Conservation (phyloP, 1,140 invertebrate genomes). For the Anadara kagoshimensis region DNA sequence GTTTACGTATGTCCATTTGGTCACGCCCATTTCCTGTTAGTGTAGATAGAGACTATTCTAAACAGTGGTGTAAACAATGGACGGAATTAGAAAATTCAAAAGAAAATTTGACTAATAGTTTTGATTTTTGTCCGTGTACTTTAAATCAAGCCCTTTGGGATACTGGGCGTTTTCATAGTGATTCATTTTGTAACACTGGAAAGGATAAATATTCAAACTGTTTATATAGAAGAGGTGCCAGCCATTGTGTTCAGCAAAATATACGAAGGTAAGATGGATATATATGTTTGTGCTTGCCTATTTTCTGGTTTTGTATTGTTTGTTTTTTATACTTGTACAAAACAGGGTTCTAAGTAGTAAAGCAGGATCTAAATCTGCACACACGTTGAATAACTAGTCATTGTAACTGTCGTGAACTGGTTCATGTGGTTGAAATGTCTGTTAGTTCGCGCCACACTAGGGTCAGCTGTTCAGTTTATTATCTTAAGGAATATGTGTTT, state of each 20-base stretch:
- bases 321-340: too few relatives aligned
- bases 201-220: conserved; percentile 46
- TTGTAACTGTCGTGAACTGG: too few relatives aligned
- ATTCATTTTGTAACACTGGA: conserved; percentile 55
- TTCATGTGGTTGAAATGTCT: too few relatives aligned
- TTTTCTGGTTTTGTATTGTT: too few relatives aligned
- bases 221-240: conserved; percentile 53
- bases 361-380: too few relatives aligned
- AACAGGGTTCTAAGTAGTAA: too few relatives aligned
- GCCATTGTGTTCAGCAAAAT: conserved; percentile 54
- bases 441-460: too few relatives aligned
- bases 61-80: conserved; percentile 56
- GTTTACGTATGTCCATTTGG: conserved; percentile 54
- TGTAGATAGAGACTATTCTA: conserved; percentile 22
- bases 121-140: conserved; percentile 57
- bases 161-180: conserved; percentile 54
- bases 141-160: conserved; percentile 56
- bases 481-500: too few relatives aligned
- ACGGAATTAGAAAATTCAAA: conserved; percentile 32
- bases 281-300: too few relatives aligned
- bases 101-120: conserved; percentile 12
- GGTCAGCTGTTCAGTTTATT: too few relatives aligned
- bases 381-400: too few relatives aligned
- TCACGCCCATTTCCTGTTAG: conserved; percentile 64
- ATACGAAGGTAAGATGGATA: conserved; percentile 45